Percentiles rank a stretch among this genome's conserved stretches.
phyloP scores from a whole-genome alignment of 2,888 invertebrate genomes.

The Eueremaeus valkanovi region DNA sequence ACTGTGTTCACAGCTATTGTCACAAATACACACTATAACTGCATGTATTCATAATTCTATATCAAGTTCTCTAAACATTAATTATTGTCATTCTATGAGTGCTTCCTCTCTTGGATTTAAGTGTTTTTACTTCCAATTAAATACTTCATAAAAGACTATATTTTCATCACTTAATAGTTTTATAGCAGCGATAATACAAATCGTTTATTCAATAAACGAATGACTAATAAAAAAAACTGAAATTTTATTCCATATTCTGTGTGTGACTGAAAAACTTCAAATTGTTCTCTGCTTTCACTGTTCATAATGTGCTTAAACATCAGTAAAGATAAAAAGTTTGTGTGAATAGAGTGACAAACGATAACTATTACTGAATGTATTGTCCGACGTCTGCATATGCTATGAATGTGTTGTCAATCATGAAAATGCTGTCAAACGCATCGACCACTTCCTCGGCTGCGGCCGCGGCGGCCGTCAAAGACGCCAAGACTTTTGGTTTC shows the following conservation, averaged over 20 bases:
- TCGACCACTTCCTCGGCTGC: background rate
- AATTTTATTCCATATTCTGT: background rate
- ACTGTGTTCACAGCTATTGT: no score
- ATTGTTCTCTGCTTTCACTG: background rate
- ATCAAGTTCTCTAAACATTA: background rate
- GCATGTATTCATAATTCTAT: no score
- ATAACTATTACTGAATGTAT: constrained; percentile 1
- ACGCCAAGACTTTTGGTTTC: constrained; percentile 58
- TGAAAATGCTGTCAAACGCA: constrained; percentile 26
- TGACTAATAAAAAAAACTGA: no score
- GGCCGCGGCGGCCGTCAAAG: background rate
- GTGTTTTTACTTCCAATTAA: background rate
- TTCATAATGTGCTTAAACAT: background rate
- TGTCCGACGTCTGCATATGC: constrained; percentile 30
- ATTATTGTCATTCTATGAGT: background rate
- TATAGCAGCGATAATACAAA: no score
- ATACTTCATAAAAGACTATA: background rate
- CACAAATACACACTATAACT: no score
- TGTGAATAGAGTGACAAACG: background rate
- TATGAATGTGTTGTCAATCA: constrained; percentile 25
- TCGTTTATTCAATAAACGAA: no score
- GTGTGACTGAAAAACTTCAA: no score
- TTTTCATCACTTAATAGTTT: no score
- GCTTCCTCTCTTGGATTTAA: background rate
- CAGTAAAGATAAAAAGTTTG: background rate